Conservation (phyloP, 2,888 invertebrate genomes). For the Epirrhoe tristata region DNA sequence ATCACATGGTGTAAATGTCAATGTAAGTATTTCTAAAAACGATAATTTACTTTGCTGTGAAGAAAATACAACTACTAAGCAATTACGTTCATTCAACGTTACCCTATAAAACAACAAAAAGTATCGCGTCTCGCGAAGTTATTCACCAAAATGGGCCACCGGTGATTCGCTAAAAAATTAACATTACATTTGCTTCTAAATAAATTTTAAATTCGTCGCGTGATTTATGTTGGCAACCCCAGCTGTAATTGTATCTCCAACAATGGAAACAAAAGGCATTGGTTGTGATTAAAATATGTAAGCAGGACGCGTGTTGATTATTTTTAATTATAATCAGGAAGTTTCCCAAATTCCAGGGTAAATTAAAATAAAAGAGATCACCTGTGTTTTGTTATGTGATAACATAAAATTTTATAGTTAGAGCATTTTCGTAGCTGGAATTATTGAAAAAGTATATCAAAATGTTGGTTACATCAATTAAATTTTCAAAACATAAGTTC, state of each 20-base stretch:
- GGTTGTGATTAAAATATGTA: slow-evolving; percentile 56
- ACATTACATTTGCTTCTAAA: slow-evolving; percentile 72
- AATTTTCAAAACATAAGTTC: neutral
- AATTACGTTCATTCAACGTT: slow-evolving; percentile 21
- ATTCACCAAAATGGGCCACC: slow-evolving; percentile 67
- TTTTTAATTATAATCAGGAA: slow-evolving; percentile 30
- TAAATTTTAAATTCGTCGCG: slow-evolving; percentile 73
- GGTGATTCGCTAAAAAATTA: slow-evolving; percentile 73
- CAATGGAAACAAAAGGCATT: slow-evolving; percentile 63
- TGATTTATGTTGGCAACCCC: slow-evolving; percentile 69
- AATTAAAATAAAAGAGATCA: slow-evolving; percentile 5
- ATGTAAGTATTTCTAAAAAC: no score
- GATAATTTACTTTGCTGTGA: neutral
- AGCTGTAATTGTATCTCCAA: slow-evolving; percentile 70
- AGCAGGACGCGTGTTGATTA: slow-evolving; percentile 37
- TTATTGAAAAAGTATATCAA: no score
- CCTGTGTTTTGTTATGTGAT: neutral
- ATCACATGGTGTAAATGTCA: no score
- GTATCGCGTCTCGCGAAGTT: slow-evolving; percentile 47
- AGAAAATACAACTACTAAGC: slow-evolving; percentile 8
- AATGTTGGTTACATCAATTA: no score
- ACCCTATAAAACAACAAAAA: slow-evolving; percentile 31
- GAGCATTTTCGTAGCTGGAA: no score
- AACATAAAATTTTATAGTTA: neutral
- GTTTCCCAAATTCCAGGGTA: slow-evolving; percentile 7